Conservation (phyloP, 1,140 invertebrate species). For the Hydropsyche tenuis region DNA sequence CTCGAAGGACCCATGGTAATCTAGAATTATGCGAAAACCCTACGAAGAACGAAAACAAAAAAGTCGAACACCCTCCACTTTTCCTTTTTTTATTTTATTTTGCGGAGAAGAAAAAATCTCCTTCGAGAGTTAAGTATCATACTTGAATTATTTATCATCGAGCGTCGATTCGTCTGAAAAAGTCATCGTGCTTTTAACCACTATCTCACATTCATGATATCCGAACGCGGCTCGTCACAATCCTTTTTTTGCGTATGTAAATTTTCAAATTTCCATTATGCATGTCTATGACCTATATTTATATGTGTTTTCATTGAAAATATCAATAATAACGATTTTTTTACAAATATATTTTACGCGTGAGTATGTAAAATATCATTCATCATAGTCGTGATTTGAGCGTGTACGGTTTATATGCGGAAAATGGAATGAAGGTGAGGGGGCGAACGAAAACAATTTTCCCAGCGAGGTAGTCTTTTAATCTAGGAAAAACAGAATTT, state of each 20-base stretch:
- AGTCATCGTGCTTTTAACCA: neutral
- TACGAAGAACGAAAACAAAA: conserved; percentile 3
- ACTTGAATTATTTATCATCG: conserved; percentile 24
- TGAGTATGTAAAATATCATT: conserved; percentile 29
- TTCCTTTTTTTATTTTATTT: too few relatives aligned
- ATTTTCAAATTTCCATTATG: too few relatives aligned
- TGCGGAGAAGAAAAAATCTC: neutral
- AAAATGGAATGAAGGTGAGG: conserved; percentile 10
- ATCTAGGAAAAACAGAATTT: conserved; percentile 43
- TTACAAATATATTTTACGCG: conserved; percentile 13
- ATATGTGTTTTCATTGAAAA: too few relatives aligned
- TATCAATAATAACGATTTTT: too few relatives aligned
- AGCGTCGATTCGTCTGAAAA: neutral
- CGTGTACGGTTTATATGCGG: conserved; percentile 6
- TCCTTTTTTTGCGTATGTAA: too few relatives aligned
- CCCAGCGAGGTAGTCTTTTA: conserved; percentile 38
- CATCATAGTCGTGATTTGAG: conserved; percentile 36
- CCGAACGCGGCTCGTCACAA: too few relatives aligned
- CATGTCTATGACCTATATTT: too few relatives aligned
- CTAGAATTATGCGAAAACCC: conserved; percentile 20
- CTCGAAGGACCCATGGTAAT: conserved; percentile 10
- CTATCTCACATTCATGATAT: too few relatives aligned
- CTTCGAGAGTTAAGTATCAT: conserved; percentile 17
- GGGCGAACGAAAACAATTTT: conserved; percentile 42
- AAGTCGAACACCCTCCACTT: neutral